Base-by-base conservation (phyloP, 2,797 vertebrate genomes). In the Simalia tracyae region DNA sequence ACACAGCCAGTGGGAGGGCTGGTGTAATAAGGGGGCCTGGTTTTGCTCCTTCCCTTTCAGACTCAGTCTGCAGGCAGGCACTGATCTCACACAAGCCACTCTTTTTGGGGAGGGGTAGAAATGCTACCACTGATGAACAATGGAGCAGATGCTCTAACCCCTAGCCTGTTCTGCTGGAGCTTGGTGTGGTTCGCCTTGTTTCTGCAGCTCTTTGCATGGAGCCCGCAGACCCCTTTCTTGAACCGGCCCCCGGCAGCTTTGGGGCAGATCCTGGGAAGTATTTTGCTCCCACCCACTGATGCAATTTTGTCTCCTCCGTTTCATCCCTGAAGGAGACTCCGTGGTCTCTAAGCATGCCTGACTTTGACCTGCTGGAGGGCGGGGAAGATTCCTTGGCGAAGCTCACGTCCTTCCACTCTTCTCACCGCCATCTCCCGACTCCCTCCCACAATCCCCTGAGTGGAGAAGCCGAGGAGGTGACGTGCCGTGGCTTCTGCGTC, bases 341-440 rank as follows among this genome's bases (percentile, higher is more conserved):
- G 95, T 94, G 94, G 94, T 96, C 95, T 90, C 93, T 97, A 93
- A 92, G 95, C 95, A 95, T 96, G 88, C 96, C 96, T 81, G 95
- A 95, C 84, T 91, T 96, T 93, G 92, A 91, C 90, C 54, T 11
- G 59, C 94, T 96, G 95, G 95, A 96, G 93, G 94, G 95, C 72
- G 88, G 93, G 90, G 92, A 94, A 76, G 11, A 94, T 68, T 86
- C 93, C 88, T 1, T 86, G 94, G 81, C 92, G 94, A 95, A 95
- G 87, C 94, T 84, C 90, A 88, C 88, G 3, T 93, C 95, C 86
- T 95, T 86, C 92, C 91, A 64, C 92, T 94, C 96, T 50, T 59
- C 92, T 94, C 89, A 63, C 54, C 93, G 94, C 89, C 94, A 17
- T 36, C 84, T 92, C 90, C 91, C 92, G 91, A 90, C 95, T 90